Evolutionary conservation across 2,888 invertebrate species (phyloP).

Genomic region (Rhagonycha lutea): DNA sequence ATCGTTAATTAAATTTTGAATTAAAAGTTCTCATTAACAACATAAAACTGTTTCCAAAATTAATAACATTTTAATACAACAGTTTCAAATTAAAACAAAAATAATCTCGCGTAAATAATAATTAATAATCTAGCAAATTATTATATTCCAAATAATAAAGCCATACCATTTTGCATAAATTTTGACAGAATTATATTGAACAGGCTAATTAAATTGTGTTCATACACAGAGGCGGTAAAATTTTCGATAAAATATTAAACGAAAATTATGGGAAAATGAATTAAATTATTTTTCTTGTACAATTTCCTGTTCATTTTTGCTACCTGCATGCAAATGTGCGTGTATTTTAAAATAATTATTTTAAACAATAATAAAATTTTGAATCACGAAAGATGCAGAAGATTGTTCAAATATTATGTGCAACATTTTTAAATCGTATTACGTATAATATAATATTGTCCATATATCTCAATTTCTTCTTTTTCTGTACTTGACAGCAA

Average conservation of each 20-base stretch:
- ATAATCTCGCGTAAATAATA: not conserved
- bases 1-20: not conserved
- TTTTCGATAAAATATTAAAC: not conserved
- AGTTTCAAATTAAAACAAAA: not conserved
- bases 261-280: not conserved
- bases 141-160: not conserved
- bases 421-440: not conserved
- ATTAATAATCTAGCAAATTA: not conserved
- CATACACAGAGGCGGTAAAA: not conserved
- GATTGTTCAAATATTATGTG: not conserved
- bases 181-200: not conserved
- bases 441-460: not conserved
- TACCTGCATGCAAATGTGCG: not conserved
- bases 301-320: not conserved
- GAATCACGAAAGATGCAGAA: not conserved
- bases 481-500: not conserved
- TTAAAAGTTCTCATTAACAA: not conserved
- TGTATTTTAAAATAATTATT: not conserved
- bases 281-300: not conserved
- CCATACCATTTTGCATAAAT: not conserved
- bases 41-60: not conserved
- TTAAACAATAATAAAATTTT: not conserved
- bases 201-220: not conserved
- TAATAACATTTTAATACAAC: not conserved
- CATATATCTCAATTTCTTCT: not conserved